Base-by-base conservation (phyloP, 2,888 invertebrate genomes). In the Drosophila formosana region DNA sequence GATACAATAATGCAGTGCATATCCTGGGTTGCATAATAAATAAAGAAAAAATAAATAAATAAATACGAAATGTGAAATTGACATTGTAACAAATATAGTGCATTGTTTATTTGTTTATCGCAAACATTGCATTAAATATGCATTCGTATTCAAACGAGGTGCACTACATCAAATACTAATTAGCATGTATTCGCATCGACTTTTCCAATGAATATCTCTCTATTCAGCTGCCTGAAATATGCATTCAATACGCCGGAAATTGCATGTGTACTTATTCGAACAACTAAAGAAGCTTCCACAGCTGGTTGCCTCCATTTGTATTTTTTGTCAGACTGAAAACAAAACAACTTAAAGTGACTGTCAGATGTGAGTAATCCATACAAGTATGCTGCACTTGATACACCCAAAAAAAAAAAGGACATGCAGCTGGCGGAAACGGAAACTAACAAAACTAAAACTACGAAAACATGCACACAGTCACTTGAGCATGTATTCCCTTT, bases 371-470 rank as follows among this genome's bases (percentile, higher is more conserved):
- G 6, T 65, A 49, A 53, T 41, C n/a, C 13, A n/a, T 49, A 25
- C 28, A 25, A 56, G 46, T 56, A 11, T 45, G 37, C 39, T 52
- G 47, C 34, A 60, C 23, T 68, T 56, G 46, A 13, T 58, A 47
- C 56, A 71, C 34, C 34, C 56, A 66, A 60, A 61, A 61, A 58
- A 37, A 30, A 41, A 64, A 50, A 46, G 13, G 43, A 30, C 39
- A 41, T 60, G 50, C 32, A 37, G 7, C 57, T 18, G 37, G 45
- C 26, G 37, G 43, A 66, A 60, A 56, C 52, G 39, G 56, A 60
- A 71, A 41, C 18, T 18, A 34, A 52, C 66, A 66, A 52, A 34
- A 52, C 66, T 58, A 52, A 61, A 39, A 28, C 60, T 7, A 45
- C 4, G 23, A 45, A 25, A 47, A 23, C 37, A 66, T 39, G 39